phyloP scores from a whole-genome alignment of 2,797 vertebrate species.

The Coreius guichenoti region DNA sequence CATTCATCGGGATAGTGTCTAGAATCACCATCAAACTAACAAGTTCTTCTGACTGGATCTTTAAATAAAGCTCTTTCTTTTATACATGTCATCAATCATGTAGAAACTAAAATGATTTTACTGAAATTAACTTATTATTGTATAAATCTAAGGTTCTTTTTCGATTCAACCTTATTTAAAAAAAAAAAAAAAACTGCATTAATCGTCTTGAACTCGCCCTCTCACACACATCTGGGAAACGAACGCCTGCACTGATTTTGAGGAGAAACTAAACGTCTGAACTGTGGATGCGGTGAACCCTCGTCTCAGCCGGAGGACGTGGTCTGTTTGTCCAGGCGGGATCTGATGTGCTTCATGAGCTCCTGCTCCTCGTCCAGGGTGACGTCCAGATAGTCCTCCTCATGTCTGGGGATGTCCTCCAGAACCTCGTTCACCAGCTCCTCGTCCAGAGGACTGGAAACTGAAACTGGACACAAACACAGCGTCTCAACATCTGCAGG shows the following conservation, averaged over 20 bases:
- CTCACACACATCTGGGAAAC: not conserved
- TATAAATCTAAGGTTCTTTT: not conserved
- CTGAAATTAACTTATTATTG: not conserved
- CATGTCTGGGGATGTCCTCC: slow-evolving; percentile 90
- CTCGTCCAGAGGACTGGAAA: slow-evolving; percentile 77
- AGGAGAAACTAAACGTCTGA: too few relatives aligned
- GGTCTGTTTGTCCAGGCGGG: slow-evolving; percentile 73
- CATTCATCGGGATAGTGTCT: not conserved
- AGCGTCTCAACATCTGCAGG: not conserved
- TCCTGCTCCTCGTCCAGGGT: slow-evolving; percentile 91
- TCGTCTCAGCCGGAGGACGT: slow-evolving; percentile 39
- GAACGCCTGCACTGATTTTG: not conserved
- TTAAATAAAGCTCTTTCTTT: not conserved
- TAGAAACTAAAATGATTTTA: not conserved
- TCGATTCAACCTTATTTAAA: not conserved
- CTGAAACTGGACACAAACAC: slow-evolving; percentile 63
- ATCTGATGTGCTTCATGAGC: slow-evolving; percentile 85
- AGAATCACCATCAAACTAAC: not conserved
- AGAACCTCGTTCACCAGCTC: slow-evolving; percentile 91
- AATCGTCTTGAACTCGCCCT: not conserved
- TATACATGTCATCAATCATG: not conserved
- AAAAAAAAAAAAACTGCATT: not conserved
- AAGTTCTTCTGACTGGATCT: not conserved
- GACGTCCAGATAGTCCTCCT: slow-evolving; percentile 95
- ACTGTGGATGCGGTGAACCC: too few relatives aligned